Base-by-base conservation (phyloP, 2,113 vertebrate species). In the Chelonoidis abingdonii region DNA sequence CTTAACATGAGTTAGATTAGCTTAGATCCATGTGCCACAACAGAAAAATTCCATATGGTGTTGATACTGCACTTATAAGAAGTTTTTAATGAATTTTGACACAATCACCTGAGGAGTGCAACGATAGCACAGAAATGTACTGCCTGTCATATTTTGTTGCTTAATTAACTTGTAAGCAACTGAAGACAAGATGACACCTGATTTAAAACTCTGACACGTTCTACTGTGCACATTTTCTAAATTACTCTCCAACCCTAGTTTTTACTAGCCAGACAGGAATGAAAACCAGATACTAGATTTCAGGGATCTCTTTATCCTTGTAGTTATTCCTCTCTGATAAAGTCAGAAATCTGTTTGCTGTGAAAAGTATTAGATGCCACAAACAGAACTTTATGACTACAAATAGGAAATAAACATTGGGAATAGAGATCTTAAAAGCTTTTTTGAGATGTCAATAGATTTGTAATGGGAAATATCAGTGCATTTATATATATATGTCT, bases 31-130 rank as follows among this genome's bases (percentile, higher is more conserved):
- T 24, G 72, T 72, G 83, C 44, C 89, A 95, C 59, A 87, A 88
- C 87, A 92, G 95, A 89, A 95, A 86, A 93, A 89, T 81, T 95
- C 95, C 95, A 93, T 96, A 95, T 97, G 94, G 90, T 95, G 87
- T 82, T 97, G 96, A 92, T 92, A 93, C 87, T 1, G 13, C 87
- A 88, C 92, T 93, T 96, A 96, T 95, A 97, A 96, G 96, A 97
- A 96, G 92, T n/a, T 59, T 93, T 69, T 97, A 96, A 97, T 31
- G 41, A 95, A 96, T 96, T 97, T 94, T 95, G 93, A 96, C 92
- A 94, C 95, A 94, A 96, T 38, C 85, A 31, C 83, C 76, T 2
- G 83, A 85, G 76, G 90, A 83, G 81, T 38, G 44, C 6, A 62
- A 22, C 19, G 14, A 62, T 21, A 80, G 75, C 8, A 95, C 1